Evolutionary conservation across 2,797 vertebrate genomes (phyloP).

Genomic region (Thripadectes ignobilis): DNA sequence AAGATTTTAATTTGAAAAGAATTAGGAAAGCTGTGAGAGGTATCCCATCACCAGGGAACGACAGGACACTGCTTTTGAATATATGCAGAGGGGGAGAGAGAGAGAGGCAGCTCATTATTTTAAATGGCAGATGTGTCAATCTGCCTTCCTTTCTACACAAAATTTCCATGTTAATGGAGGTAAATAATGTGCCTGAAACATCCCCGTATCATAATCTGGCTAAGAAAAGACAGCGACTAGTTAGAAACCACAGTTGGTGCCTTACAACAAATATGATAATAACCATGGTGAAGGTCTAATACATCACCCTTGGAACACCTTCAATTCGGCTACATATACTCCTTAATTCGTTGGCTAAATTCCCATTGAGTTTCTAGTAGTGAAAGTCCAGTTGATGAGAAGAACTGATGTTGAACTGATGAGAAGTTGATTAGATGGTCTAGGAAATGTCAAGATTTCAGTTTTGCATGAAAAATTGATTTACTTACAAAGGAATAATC

Average conservation of each 20-base stretch:
- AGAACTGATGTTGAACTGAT: not conserved
- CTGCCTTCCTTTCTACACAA: not conserved
- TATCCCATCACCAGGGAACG: not conserved
- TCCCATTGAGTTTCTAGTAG: not conserved
- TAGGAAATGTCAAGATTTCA: not conserved
- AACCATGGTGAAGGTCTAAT: not conserved
- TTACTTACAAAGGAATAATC: not conserved
- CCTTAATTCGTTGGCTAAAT: not conserved
- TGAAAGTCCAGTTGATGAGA: not conserved
- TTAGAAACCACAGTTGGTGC: not conserved
- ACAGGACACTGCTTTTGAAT: not conserved
- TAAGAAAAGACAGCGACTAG: not conserved
- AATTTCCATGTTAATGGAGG: not conserved
- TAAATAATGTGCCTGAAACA: not conserved
- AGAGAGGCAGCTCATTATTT: not conserved
- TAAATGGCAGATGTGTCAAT: not conserved
- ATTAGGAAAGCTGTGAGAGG: not conserved
- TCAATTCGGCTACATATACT: not conserved
- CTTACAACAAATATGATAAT: not conserved
- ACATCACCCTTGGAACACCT: fast-evolving
- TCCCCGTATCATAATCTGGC: not conserved
- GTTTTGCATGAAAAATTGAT: not conserved
- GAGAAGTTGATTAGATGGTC: not conserved
- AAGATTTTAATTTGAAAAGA: not conserved
- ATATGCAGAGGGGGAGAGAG: not conserved